These are phyloP conservation scores for Whitmania pigra DNA, from an alignment of 1,140 invertebrate species.

Conservation along the genomic window DNA sequence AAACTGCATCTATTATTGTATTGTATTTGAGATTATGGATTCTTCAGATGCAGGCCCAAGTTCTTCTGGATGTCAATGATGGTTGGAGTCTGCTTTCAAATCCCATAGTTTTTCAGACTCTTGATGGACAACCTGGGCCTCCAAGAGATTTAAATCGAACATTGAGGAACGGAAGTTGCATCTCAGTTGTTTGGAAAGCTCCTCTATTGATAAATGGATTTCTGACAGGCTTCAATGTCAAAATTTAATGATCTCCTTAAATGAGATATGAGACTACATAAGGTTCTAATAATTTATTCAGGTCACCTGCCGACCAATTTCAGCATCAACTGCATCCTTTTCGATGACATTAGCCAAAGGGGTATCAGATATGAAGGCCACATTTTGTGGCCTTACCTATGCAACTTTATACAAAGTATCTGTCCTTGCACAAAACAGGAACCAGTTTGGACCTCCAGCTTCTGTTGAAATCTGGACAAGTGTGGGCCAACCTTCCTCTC, in stretches of 20 bases:
- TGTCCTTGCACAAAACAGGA: conserved; percentile 24
- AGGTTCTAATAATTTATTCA: conserved; percentile 4
- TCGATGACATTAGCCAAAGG: neutral
- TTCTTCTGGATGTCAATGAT: conserved; percentile 9
- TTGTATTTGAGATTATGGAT: neutral
- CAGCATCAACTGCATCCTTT: neutral
- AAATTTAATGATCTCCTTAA: neutral
- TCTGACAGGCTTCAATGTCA: conserved; percentile 20
- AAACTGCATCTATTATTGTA: neutral
- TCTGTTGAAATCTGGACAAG: conserved; percentile 25
- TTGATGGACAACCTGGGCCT: conserved; percentile 24
- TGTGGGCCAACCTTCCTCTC: conserved; percentile 25
- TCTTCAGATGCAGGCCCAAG: conserved; percentile 20
- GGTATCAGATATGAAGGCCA: neutral
- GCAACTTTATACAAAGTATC: conserved; percentile 27
- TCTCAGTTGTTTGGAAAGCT: conserved; percentile 27
- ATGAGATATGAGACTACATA: conserved; percentile 3
- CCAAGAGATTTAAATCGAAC: conserved; percentile 15
- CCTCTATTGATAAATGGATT: conserved; percentile 31
- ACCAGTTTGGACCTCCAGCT: conserved; percentile 22
- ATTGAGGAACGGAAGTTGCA: conserved; percentile 21
- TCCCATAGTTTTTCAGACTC: conserved; percentile 1
- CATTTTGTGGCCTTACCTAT: conserved; percentile 26
- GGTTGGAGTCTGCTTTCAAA: conserved; percentile 17
- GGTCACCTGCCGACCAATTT: neutral